phyloP scores from a whole-genome alignment of 2,113 vertebrate genomes.

The Rhombomys opimus region DNA sequence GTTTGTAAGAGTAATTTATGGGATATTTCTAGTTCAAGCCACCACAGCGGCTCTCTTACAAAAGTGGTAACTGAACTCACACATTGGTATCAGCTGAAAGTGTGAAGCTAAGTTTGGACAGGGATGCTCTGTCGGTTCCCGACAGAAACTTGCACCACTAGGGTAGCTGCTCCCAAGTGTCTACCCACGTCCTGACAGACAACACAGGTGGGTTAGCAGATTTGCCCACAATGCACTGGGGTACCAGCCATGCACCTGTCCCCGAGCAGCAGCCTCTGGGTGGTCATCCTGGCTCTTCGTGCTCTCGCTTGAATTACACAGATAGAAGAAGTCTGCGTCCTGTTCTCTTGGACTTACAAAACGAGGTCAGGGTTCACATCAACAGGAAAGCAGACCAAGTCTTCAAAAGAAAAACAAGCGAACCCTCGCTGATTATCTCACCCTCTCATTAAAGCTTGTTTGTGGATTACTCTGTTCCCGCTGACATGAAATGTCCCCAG shows the following conservation, averaged over 20 bases:
- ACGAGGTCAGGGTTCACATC: not conserved
- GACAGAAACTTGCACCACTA: not conserved
- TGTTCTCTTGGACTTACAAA: not conserved
- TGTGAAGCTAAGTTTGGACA: not conserved
- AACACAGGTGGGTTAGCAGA: not conserved
- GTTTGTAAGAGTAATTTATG: not conserved
- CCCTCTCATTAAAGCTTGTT: not conserved
- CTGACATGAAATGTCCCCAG: not conserved
- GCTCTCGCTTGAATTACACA: not conserved
- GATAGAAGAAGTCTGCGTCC: not conserved
- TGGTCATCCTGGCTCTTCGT: not conserved
- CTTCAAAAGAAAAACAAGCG: not conserved
- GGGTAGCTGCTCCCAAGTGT: not conserved
- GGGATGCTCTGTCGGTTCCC: not conserved
- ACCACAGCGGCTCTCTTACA: not conserved
- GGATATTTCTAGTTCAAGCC: not conserved
- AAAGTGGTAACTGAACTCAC: not conserved
- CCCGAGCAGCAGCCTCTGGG: not conserved
- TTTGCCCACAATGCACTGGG: not conserved
- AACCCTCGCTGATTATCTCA: not conserved
- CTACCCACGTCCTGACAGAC: not conserved
- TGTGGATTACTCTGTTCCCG: not conserved
- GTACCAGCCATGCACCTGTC: rapidly evolving
- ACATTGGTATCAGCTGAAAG: not conserved
- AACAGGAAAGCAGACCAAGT: not conserved